Evolutionary conservation across 2,113 vertebrate genomes (phyloP), one percentile per base, ranked within the genome.

Genomic region (Oryzias celebensis): DNA sequence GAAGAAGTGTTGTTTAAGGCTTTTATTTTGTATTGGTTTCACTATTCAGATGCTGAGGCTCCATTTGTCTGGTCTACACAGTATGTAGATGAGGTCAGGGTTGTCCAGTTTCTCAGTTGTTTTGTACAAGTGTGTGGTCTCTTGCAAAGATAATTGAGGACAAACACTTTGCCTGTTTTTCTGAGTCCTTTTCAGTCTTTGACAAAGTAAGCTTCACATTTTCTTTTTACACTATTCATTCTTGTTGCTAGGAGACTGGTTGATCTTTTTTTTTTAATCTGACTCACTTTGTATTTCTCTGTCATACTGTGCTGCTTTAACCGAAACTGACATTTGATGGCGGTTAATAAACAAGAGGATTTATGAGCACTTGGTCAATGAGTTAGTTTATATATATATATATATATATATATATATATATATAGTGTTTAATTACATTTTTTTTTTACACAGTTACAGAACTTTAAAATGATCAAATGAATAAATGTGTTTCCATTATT

Each of bases 201-300:
- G 78, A 83, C 77, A 65, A 75, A 68, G 72, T 74, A 64, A 75
- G 68, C 72, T 65, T 43, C 80, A 61, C 77, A 73, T 83, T 81
- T 79, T 52, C 75, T 71, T 75, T 81, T 79, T 58, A 63, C 73
- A 69, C 62, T 44, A 69, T 84, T 79, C 69, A 15, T 79, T 73
- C 72, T 72, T 72, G 87, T 90, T 88, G 85, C 88, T 85, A 86
- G 77, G 87, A 83, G 64, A 87, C 87, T 65, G 63, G 49, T 78
- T 75, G 73, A 63, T 85, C 65, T 84, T 63, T 83, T 84, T 63
- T 77, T 65, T 51, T 72, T 64, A 42, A 73, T 66, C 66, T 14
- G 50, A 43, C 69, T 83, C 54, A 50, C 15, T 59, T 49, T 36
- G 68, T 68, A 53, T 74, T 55, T 52, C 10, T 56, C 51, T 43